These are phyloP conservation scores for Leptodactylus fuscus DNA, from an alignment of 2,113 vertebrate genomes.

Conservation along the genomic window DNA sequence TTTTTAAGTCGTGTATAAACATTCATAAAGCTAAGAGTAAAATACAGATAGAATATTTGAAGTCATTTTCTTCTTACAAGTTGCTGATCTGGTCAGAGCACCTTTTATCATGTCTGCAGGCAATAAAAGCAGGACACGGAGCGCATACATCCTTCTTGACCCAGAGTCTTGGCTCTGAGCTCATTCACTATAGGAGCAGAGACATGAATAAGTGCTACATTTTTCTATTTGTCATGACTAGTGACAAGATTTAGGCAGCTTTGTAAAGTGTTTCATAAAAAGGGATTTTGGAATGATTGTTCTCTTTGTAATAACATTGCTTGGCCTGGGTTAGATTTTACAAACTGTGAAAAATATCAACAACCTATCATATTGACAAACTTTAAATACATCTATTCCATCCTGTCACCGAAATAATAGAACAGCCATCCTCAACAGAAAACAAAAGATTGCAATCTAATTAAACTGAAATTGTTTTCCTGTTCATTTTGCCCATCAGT, in stretches of 20 bases:
- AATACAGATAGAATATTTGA: neutral
- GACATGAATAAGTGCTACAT: neutral
- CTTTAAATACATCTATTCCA: neutral
- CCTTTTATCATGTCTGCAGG: slow-evolving; percentile 7
- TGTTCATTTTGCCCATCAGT: neutral
- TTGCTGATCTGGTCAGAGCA: neutral
- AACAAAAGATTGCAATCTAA: neutral
- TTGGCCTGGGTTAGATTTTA: neutral
- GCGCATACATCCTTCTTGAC: slow-evolving; percentile 2
- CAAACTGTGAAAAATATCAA: slow-evolving; percentile 7
- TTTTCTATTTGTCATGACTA: slow-evolving; percentile 4
- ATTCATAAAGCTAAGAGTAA: neutral
- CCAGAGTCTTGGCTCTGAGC: neutral
- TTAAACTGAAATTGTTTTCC: neutral
- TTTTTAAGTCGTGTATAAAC: no score
- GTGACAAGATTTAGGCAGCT: slow-evolving; percentile 1
- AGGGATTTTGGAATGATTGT: slow-evolving; percentile 7
- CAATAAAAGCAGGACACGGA: neutral
- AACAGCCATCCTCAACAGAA: neutral
- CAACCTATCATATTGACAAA: slow-evolving; percentile 17
- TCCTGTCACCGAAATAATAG: neutral
- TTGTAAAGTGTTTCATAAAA: slow-evolving; percentile 19
- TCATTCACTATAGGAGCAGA: neutral
- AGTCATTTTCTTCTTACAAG: neutral
- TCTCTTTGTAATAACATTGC: slow-evolving; percentile 9